Percentiles rank a stretch among this genome's conserved stretches.
Evolutionary conservation across 2,113 vertebrate genomes (phyloP).

Genomic region (Limnothrissa miodon): DNA sequence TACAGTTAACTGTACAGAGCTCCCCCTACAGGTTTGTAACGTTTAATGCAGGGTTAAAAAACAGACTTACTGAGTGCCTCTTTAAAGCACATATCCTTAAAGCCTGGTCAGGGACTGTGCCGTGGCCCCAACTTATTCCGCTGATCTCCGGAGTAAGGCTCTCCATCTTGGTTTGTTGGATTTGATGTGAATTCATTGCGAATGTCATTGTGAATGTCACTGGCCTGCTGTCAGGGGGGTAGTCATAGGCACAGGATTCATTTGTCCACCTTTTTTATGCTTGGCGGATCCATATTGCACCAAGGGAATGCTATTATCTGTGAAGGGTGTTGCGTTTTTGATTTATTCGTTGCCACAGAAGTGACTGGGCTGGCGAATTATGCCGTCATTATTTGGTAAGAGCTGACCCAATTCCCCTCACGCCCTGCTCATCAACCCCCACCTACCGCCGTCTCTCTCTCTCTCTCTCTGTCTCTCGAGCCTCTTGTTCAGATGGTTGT

Average conservation of each 20-base stretch:
- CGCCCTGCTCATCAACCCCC: not conserved
- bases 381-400: conserved; percentile 50
- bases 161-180: conserved; percentile 56
- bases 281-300: conserved; percentile 15
- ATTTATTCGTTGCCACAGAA: conserved; percentile 51
- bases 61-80: too few species aligned
- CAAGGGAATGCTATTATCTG: conserved; percentile 49
- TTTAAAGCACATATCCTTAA: conserved; percentile 51
- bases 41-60: too few species aligned
- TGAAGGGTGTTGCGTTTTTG: conserved; percentile 56
- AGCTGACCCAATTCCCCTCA: conserved; percentile 32
- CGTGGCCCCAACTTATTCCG: conserved; percentile 48
- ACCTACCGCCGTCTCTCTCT: not conserved
- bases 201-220: conserved; percentile 48
- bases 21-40: too few species aligned
- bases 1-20: too few species aligned
- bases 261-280: conserved; percentile 45
- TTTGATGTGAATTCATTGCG: conserved; percentile 46
- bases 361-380: conserved; percentile 53
- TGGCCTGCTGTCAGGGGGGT: not conserved
- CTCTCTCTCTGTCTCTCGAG: not conserved
- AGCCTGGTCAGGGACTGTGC: conserved; percentile 53
- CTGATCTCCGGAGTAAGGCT: conserved; percentile 53
- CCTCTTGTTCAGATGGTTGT: not conserved
- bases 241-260: conserved; percentile 40